Conservation (phyloP, 2,888 invertebrate species). For the Caenorhabditis plicata region DNA sequence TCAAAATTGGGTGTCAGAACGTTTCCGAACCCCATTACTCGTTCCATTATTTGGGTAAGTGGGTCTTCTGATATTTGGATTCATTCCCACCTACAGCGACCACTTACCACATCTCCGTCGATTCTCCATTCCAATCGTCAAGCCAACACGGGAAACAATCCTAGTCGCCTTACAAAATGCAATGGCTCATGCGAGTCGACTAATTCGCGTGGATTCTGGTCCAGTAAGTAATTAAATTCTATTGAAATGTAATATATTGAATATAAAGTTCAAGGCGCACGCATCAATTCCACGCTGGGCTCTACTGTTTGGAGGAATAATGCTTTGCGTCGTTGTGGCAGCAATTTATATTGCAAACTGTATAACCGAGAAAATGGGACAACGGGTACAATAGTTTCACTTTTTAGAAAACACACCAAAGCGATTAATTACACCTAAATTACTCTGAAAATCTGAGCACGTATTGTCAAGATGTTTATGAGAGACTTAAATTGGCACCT, state of each 20-base stretch:
- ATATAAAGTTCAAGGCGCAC: conserved; percentile 9
- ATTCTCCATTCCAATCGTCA: conserved; percentile 26
- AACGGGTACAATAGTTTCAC: conserved; percentile 6
- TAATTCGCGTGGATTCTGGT: conserved; percentile 22
- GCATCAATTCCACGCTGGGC: conserved; percentile 46
- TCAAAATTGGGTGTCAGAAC: conserved; percentile 30
- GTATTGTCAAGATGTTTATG: too few relatives aligned
- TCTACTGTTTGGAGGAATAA: conserved; percentile 23
- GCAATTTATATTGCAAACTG: conserved; percentile 48
- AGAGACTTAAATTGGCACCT: too few relatives aligned
- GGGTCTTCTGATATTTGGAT: not conserved
- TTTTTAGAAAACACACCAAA: not conserved
- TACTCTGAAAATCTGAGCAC: not conserved
- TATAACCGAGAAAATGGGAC: conserved; percentile 39
- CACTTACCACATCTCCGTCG: conserved; percentile 30
- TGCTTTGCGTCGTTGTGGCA: conserved; percentile 31
- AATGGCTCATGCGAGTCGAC: conserved; percentile 25
- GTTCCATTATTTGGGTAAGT: conserved; percentile 32
- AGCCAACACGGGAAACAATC: conserved; percentile 10
- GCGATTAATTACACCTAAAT: not conserved
- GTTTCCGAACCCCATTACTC: conserved; percentile 26
- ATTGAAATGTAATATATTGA: not conserved
- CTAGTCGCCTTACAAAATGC: conserved; percentile 24
- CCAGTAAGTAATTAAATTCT: conserved; percentile 5
- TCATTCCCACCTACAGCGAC: conserved; percentile 6